Conservation (phyloP, 2,888 invertebrate genomes). For the Crioceris asparagi region DNA sequence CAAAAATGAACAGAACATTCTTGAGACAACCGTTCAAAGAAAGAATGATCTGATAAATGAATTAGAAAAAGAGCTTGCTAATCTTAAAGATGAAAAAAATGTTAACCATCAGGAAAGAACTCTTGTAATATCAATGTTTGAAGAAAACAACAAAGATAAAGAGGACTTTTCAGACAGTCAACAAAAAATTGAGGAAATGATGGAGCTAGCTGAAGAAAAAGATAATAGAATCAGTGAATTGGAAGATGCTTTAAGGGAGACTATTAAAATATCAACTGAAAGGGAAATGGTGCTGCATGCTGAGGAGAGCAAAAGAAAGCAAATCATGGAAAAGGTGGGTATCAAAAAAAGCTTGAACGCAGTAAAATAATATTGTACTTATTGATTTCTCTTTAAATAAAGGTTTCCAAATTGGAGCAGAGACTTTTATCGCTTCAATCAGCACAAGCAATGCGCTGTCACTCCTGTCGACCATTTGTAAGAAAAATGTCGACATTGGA, state of each 20-base stretch:
- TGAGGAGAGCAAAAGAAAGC: slow-evolving; percentile 52
- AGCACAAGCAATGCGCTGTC: slow-evolving; percentile 56
- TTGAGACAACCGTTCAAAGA: slow-evolving; percentile 25
- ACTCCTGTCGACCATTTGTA: slow-evolving; percentile 54
- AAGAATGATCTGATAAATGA: slow-evolving; percentile 23
- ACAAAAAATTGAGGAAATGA: slow-evolving; percentile 21
- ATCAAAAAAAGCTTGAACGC: not conserved
- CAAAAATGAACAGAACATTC: slow-evolving; percentile 33
- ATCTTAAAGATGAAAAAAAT: slow-evolving; percentile 16
- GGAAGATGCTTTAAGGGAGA: slow-evolving; percentile 76
- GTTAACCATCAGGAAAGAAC: slow-evolving; percentile 12
- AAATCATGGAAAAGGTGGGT: slow-evolving; percentile 55
- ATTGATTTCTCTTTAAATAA: too few relatives aligned
- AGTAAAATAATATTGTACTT: not conserved
- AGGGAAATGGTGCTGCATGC: slow-evolving; percentile 53
- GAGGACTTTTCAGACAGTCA: slow-evolving; percentile 36
- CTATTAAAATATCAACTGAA: slow-evolving; percentile 60
- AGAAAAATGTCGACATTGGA: slow-evolving; percentile 55
- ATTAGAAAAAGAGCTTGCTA: slow-evolving; percentile 20
- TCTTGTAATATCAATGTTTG: slow-evolving; percentile 8
- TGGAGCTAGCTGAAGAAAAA: slow-evolving; percentile 45
- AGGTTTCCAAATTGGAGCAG: slow-evolving; percentile 63
- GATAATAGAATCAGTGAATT: slow-evolving; percentile 60
- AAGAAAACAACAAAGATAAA: slow-evolving; percentile 17
- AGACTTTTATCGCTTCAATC: slow-evolving; percentile 58